Evolutionary conservation across 2,113 vertebrate species (phyloP), one percentile per base, ranked within the genome.

Genomic region (Microcebus ravelobensis): DNA sequence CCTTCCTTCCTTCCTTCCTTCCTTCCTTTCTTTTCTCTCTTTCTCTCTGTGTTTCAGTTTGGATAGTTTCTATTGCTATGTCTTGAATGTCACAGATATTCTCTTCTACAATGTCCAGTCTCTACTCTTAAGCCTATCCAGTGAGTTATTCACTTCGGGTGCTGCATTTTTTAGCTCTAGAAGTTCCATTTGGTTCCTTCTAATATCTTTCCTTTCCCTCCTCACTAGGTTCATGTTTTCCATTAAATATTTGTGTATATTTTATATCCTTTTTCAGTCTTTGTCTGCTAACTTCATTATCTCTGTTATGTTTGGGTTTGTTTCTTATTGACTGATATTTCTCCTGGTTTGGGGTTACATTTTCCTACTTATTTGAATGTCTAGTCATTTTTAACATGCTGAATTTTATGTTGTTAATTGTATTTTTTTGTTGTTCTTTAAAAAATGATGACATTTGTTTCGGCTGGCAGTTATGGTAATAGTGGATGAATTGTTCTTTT

Each of bases 361-460:
- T 85, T 82, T 29, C 36, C 29, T 57, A 42, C 3, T 71, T 55
- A 55, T 90, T 71, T 81, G 12, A 45, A 90, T 65, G 20, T 59
- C 45, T 52, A 57, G 14, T 45, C 45, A 82, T 76, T 90, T 63
- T 55, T 83, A 63, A 82, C 63, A 63, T 89, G 87, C 55, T 94
- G 17, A 82, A 87, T 52, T 86, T 61, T 83, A 71, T 50, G 52
- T 63, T 86, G 27, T 71, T 61, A 25, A 88, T 20, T 92, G 21
- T 70, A 71, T 92, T 87, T 82, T 91, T 42, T 42, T 81, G 4
- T 50, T 87, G 15, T 88, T 63, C 61, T 91, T 95, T 87, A 45
- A 85, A 68, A 91, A 86, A 45, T 36, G 39, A 57, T 65, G 76
- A 36, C 9, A 27, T 67, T 80, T 87, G 55, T 57, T 94, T 65